Evolutionary conservation across 2,888 invertebrate genomes (phyloP), one percentile per base, ranked within the genome.

Genomic region (Cerastoderma edule): DNA sequence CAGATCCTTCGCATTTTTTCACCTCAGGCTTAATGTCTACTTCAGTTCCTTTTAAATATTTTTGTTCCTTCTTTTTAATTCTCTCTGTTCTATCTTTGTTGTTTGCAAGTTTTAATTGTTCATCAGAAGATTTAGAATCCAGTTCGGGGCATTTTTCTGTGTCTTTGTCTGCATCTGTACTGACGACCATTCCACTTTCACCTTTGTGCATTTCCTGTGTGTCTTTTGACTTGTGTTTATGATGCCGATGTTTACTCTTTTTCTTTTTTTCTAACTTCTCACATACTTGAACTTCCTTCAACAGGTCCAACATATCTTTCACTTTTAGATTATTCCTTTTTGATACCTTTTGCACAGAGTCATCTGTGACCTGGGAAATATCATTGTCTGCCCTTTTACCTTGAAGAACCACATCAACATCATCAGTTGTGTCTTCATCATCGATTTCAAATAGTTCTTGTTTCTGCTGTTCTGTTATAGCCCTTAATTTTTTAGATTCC

Each of bases 281-380:
- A 48, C 53, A 60, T 24, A 35, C 66, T 69, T 73, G 57, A 35
- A 74, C 79, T 69, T 77, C 78, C 67, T 73, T 81, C 60, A 83
- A 63, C 63, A 78, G 66, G 33, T 68, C 74, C 30, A 78, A 35
- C 81, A 82, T 81, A 16, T 82, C 81, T 57, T 76, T 68, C 24
- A 73, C 74, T 75, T 75, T 80, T 39, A 78, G 56, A 53, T 75
- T 67, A 56, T 63, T 74, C 57, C 77, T 79, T 54, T 74, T 78
- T 6, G 44, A 44, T 13, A 27, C 32, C 13, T 22, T 48, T 39
- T 8, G 3, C 16, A n/a, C 24, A 5, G 6, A 19, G n/a, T 39
- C 24, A 1, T 60, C 39, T n/a, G n/a, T n/a, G n/a, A n/a, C n/a
- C n/a, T n/a, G n/a, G n/a, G n/a, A n/a, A n/a, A n/a, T n/a, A n/a